Conservation (phyloP, 2,888 invertebrate species). For the Ormyrus pomaceus region DNA sequence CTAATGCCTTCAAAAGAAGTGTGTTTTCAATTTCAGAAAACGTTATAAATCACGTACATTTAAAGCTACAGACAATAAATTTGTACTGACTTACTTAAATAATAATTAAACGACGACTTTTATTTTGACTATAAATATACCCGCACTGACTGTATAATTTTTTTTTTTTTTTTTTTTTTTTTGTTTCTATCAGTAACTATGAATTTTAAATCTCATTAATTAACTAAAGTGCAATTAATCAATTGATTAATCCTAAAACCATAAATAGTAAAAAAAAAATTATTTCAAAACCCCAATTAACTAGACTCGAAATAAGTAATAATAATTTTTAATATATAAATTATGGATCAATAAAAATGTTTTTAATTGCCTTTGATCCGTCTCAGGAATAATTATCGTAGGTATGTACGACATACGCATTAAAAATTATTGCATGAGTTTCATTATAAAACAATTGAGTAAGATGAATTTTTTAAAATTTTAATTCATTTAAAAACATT, state of each 20-base stretch:
- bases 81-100: background rate
- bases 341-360: slow-evolving; percentile 49
- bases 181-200: background rate
- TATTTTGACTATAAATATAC: background rate
- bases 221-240: no score
- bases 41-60: background rate
- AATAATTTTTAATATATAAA: slow-evolving; percentile 33
- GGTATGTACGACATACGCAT: slow-evolving; percentile 55
- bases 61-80: background rate
- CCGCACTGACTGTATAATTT: no score
- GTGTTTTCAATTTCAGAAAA: no score
- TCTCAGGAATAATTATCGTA: slow-evolving; percentile 55
- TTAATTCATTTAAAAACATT: slow-evolving; percentile 16
- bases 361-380: slow-evolving; percentile 52
- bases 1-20: background rate
- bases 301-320: background rate
- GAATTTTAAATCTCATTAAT: no score
- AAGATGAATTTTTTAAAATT: slow-evolving; percentile 24
- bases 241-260: no score
- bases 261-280: background rate
- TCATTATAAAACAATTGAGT: slow-evolving; percentile 23
- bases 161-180: no score
- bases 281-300: no score
- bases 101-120: background rate
- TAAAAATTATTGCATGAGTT: slow-evolving; percentile 54